Base-by-base conservation (phyloP, 2,113 vertebrate species). In the Oncorhynchus nerka region DNA sequence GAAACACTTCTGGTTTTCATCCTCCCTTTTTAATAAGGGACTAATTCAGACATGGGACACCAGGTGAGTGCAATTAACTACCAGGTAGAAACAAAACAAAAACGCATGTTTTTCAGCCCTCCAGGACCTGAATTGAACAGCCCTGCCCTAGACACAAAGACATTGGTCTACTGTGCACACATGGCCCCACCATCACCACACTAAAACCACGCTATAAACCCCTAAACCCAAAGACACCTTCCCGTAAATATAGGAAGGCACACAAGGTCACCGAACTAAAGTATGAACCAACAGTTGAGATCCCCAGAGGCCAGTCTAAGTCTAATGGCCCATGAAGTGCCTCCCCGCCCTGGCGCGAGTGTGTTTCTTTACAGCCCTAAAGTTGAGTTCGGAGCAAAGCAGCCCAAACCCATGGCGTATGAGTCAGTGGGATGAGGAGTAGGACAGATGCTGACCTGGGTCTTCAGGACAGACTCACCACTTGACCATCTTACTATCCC, bases 161-260 rank as follows among this genome's bases (percentile, higher is more conserved):
- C 75, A 69, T 32, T 24, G 15, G 16, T 15, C 24, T 5, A 55
- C 11, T 15, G n/a, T 71, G 65, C 76, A 82, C 73, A 78, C 74
- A 77, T 11, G n/a, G 22, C 20, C 45, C 75, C 75, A 34, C 84
- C 71, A 48, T 80, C 82, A 84, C 81, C 82, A 70, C 68, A 68
- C 55, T 11, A 28, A n/a, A 78, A 78, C 39, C 66, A 73, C 24
- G 1, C 61, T 55, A 75, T 28, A 76, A 72, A 73, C 73, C 67
- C 48, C 70, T 69, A 39, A 83, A 22, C 20, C 3, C 49, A 73
- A 75, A 79, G 45, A 49, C 51, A 57, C 28, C 26, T 66, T 70
- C 74, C 75, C 82, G 74, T 5, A 11, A 66, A 76, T 62, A 68
- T 72, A 64, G 74, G 74, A 59, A 79, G 30, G 57, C n/a, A 64